Conservation (phyloP, 2,888 invertebrate genomes). For the Oasisia sp. region DNA sequence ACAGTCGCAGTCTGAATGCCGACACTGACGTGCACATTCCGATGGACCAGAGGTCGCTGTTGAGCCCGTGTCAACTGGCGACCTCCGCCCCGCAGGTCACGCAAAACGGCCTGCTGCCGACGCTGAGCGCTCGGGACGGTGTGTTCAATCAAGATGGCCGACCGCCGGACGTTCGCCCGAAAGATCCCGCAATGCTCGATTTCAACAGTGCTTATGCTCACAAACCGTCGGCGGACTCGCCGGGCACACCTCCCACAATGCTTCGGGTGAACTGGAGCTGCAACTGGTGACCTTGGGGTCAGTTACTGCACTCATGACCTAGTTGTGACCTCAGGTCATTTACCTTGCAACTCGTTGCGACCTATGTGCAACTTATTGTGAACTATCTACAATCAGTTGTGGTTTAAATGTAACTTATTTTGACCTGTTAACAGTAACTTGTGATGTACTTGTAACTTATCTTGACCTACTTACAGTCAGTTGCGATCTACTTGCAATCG, state of each 20-base stretch:
- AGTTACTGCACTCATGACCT: background rate
- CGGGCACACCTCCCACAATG: background rate
- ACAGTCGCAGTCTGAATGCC: background rate
- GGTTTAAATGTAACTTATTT: background rate
- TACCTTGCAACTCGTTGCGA: background rate
- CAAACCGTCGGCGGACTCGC: background rate
- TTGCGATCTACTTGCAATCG: background rate
- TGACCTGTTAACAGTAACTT: background rate
- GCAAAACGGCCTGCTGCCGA: background rate
- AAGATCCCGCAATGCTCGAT: conserved; percentile 5
- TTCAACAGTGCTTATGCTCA: conserved; percentile 17
- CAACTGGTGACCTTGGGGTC: conserved; percentile 19
- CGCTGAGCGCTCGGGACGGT: background rate
- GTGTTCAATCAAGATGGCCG: background rate
- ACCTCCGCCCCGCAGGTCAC: background rate
- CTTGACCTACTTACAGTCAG: background rate
- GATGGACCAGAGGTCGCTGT: background rate
- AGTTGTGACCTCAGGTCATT: background rate
- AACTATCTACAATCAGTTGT: background rate
- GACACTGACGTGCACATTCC: background rate
- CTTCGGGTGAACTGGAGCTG: conserved; percentile 24
- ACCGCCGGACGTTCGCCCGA: background rate
- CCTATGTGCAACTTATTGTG: conserved; percentile 1
- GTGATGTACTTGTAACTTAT: background rate
- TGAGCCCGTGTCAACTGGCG: background rate